These are phyloP conservation scores for Ranitomeya imitator DNA, from an alignment of 2,113 vertebrate species.

Conservation along the genomic window DNA sequence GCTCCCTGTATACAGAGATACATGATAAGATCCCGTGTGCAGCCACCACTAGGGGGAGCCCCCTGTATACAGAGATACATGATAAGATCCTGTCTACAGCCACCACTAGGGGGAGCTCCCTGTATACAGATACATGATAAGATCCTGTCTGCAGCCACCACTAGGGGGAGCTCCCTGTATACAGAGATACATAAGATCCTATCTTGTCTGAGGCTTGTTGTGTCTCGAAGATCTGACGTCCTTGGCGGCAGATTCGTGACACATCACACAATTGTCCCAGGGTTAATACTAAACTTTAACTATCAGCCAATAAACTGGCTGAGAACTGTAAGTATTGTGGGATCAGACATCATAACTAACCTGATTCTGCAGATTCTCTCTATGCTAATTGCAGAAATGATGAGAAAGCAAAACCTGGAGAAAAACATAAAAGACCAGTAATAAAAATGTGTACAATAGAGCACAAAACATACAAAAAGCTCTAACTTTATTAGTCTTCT, in stretches of 20 bases:
- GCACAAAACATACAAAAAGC: neutral
- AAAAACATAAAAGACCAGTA: neutral
- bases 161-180: no score
- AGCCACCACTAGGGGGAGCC: no score
- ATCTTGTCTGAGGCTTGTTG: neutral
- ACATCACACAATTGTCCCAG: neutral
- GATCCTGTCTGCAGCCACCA: no score
- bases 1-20: no score
- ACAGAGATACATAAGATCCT: neutral
- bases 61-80: no score
- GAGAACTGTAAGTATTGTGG: neutral
- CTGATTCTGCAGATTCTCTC: neutral
- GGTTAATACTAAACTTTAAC: conserved; percentile 42
- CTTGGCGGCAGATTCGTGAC: conserved; percentile 6
- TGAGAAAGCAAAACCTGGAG: neutral
- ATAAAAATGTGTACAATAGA: neutral
- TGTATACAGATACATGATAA: no score
- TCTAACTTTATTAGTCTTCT: neutral
- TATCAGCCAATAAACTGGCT: neutral
- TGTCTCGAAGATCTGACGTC: neutral
- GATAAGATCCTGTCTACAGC: no score
- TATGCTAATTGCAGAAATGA: neutral
- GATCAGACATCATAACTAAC: neutral
- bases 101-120: no score
- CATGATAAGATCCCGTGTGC: no score